Base-by-base conservation (phyloP, 2,797 vertebrate species). In the Morus bassanus region DNA sequence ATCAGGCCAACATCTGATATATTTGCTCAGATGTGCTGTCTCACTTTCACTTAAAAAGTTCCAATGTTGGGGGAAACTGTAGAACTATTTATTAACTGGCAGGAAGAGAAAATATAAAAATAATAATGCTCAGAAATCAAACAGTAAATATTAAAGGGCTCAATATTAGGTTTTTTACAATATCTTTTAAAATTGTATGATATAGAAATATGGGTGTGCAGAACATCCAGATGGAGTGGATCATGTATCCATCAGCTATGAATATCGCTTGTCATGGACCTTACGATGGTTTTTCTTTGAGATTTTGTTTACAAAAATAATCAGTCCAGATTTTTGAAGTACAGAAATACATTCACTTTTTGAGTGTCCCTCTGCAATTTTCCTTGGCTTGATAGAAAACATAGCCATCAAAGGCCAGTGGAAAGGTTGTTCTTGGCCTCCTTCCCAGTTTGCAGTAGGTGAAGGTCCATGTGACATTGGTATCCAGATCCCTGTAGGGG, bases 381-480 rank as follows among this genome's bases (percentile, higher is more conserved):
- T 89, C 65, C 65, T 91, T 70, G 51, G 63, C 53, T 93, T 94
- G 68, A 80, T 43, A 91, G 95, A 93, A 95, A 94, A 39, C 37
- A 83, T 35, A 96, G 93, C 48, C 46, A 88, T 91, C 85, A 95
- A 95, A 95, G 39, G 43, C 59, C 63, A 85, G 72, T 30, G 79
- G 64, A 75, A 95, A 97, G 60, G 92, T 97, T 96, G 65, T 86
- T 93, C 46, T 96, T 97, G 96, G 95, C 76, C 22, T 68, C 19
- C 37, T 90, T 93, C 94, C 95, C 84, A 68, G 60, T 50, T 76
- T 94, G 77, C 91, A 85, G 68, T 81, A 88, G 87, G 79, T 86
- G 81, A 92, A 96, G 45, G 79, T 91, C 90, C 93, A 43, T 28
- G 80, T 76, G 92, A 91, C 46, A 35, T 56, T 78, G 72, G 93